Conservation (phyloP, 2,797 vertebrate genomes). For the Ispidina lecontei region DNA sequence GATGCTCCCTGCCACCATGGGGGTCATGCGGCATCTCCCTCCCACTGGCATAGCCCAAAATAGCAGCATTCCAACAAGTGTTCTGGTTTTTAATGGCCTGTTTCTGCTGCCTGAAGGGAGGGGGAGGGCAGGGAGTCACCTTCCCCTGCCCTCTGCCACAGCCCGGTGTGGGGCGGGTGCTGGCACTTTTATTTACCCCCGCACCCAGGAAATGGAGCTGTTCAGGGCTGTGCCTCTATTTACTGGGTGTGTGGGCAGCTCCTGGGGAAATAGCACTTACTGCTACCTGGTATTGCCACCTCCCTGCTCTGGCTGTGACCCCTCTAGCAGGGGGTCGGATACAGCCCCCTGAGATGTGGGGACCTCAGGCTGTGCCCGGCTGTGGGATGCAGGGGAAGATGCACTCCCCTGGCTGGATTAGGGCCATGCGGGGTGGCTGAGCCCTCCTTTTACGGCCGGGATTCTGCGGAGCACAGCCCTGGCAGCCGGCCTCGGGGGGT, state of each 20-base stretch:
- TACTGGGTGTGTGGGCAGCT: not conserved
- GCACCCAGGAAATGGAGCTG: not conserved
- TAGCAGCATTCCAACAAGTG: constrained; percentile 35
- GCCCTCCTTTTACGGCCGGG: constrained; percentile 46
- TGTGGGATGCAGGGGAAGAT: not conserved
- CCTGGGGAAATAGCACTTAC: not conserved
- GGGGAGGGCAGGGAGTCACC: not conserved
- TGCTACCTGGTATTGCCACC: not conserved
- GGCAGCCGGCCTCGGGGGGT: not conserved
- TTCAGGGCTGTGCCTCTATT: not conserved
- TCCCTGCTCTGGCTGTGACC: not conserved
- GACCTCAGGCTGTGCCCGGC: not conserved
- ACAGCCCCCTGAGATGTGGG: rapidly evolving
- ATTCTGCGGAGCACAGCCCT: not conserved
- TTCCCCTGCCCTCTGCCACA: constrained; percentile 48
- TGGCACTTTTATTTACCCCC: not conserved
- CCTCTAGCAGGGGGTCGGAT: rapidly evolving
- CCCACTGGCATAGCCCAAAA: not conserved
- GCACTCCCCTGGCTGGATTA: not conserved
- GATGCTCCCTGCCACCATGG: not conserved
- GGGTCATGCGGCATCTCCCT: not conserved
- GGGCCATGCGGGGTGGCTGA: not conserved
- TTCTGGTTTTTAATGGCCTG: constrained; percentile 57
- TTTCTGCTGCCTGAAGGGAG: not conserved
- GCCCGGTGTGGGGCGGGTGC: not conserved